Percentiles rank a stretch among this genome's conserved stretches.
Conservation (phyloP, 2,797 vertebrate genomes). For the Synanceia verrucosa region DNA sequence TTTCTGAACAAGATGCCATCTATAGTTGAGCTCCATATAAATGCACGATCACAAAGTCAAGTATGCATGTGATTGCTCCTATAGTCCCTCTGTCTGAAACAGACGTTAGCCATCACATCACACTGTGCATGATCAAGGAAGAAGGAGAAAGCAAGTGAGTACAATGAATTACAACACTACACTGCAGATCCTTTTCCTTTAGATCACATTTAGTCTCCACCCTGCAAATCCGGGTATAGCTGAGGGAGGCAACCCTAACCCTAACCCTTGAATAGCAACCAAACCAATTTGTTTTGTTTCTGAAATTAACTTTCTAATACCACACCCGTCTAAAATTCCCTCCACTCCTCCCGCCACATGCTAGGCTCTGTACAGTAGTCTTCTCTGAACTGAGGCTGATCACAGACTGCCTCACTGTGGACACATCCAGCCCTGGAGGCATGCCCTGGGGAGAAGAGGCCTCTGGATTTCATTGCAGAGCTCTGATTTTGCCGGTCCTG, state of each 20-base stretch:
- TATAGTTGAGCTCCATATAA: conserved; percentile 32
- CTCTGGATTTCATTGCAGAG: conserved; percentile 44
- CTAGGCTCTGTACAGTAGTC: conserved; percentile 7
- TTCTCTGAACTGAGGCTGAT: conserved; percentile 56
- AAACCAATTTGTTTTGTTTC: background rate
- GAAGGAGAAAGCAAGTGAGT: conserved; percentile 10
- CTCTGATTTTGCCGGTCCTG: conserved; percentile 53
- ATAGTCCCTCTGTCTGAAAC: background rate
- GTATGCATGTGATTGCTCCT: conserved; percentile 22
- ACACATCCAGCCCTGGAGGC: conserved; percentile 70
- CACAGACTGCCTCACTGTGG: conserved; percentile 64
- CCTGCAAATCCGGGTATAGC: conserved; percentile 46
- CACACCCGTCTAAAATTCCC: conserved; percentile 38
- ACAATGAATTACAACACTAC: conserved; percentile 50
- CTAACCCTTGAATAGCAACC: conserved; percentile 29
- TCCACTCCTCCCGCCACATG: conserved; percentile 1
- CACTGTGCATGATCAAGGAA: conserved; percentile 19
- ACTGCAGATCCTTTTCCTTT: conserved; percentile 41
- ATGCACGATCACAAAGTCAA: conserved; percentile 21
- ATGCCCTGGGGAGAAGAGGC: conserved; percentile 57
- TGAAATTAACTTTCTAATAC: conserved; percentile 8
- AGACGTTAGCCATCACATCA: conserved; percentile 14
- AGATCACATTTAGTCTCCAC: conserved; percentile 72
- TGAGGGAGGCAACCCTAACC: conserved; percentile 58
- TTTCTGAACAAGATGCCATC: conserved; percentile 40